These are phyloP conservation scores for Argopecten irradians DNA, from an alignment of 1,140 invertebrate genomes.

Conservation along the genomic window DNA sequence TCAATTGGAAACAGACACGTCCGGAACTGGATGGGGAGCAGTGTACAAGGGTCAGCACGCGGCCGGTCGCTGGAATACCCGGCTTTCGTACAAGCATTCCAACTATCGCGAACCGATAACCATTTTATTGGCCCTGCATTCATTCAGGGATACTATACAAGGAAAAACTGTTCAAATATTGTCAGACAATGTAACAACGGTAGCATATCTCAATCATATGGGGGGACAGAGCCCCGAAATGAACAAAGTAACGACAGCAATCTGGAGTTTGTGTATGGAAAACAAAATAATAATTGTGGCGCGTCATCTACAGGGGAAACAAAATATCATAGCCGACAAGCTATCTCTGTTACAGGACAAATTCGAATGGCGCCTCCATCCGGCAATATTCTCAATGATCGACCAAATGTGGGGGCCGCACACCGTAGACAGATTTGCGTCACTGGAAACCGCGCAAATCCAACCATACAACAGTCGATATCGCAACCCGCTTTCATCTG, in stretches of 20 bases:
- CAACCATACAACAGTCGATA: background rate
- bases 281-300: background rate
- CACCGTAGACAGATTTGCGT: background rate
- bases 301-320: background rate
- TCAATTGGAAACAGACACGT: conserved; percentile 24
- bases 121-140: background rate
- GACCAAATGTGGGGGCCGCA: background rate
- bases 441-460: background rate
- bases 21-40: background rate
- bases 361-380: conserved; percentile 17
- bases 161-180: conserved; percentile 13
- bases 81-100: background rate
- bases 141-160: background rate
- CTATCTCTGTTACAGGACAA: background rate
- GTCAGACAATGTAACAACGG: conserved; percentile 27
- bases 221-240: background rate
- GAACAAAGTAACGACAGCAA: background rate
- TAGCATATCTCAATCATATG: background rate
- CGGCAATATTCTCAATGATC: background rate
- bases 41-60: background rate
- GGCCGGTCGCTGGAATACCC: background rate
- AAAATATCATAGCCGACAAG: background rate
- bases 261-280: background rate
- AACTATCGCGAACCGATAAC: background rate
- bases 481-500: background rate